A percentile compares a stretch with the other conserved stretches of the same genome.
These are phyloP conservation scores for Clistopyga incitator DNA, from an alignment of 2,888 invertebrate genomes.

Conservation along the genomic window DNA sequence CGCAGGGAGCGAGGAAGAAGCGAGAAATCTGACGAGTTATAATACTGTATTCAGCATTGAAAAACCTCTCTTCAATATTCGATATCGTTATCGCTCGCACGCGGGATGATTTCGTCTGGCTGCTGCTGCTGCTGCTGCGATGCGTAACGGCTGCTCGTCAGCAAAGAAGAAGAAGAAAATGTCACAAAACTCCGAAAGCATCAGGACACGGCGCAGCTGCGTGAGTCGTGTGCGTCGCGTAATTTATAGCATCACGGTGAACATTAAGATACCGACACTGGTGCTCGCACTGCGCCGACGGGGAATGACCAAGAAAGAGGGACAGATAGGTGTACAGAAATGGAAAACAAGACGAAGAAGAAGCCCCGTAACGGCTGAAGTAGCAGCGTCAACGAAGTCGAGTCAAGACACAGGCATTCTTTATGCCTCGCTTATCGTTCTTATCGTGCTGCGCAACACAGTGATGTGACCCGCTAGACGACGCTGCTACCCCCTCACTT, in stretches of 20 bases:
- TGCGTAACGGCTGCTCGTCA: slow-evolving; percentile 43
- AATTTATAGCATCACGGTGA: slow-evolving; percentile 80
- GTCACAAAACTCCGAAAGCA: slow-evolving; percentile 62
- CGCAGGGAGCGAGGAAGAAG: background rate
- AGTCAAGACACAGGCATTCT: slow-evolving; percentile 79
- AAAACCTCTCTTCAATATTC: slow-evolving; percentile 36
- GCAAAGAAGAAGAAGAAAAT: slow-evolving; percentile 49
- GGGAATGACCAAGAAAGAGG: slow-evolving; percentile 56
- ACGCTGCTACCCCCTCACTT: slow-evolving; percentile 53
- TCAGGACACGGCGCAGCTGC: slow-evolving; percentile 78
- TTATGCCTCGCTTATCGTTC: slow-evolving; percentile 79
- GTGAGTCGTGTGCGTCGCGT: slow-evolving; percentile 76
- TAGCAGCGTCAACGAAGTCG: slow-evolving; percentile 69
- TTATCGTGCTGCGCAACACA: slow-evolving; percentile 75
- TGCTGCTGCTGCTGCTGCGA: slow-evolving; percentile 35
- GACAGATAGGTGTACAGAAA: slow-evolving; percentile 49
- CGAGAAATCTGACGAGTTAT: slow-evolving; percentile 35
- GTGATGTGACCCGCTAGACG: slow-evolving; percentile 76
- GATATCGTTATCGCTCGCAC: slow-evolving; percentile 58
- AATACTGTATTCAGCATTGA: slow-evolving; percentile 18
- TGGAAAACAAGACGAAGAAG: slow-evolving; percentile 56
- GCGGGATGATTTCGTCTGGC: slow-evolving; percentile 51
- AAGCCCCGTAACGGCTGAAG: slow-evolving; percentile 56
- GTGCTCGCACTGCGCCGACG: slow-evolving; percentile 61
- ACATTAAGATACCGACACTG: slow-evolving; percentile 82